Conservation (phyloP, 2,888 invertebrate genomes). For the Bibio marci region DNA sequence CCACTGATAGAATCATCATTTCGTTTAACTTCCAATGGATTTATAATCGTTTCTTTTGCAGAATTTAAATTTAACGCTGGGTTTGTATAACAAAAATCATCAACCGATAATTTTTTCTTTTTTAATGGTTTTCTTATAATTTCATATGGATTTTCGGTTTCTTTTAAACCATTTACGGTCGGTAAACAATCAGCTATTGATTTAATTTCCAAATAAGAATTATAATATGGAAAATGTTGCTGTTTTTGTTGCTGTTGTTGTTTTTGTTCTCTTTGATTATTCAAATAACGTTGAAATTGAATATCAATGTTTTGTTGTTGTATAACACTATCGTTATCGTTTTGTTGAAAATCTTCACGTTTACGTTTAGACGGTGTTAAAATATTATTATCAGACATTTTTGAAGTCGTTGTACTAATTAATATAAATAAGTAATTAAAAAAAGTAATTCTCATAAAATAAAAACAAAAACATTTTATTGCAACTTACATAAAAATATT, state of each 20-base stretch:
- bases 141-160: constrained; percentile 22
- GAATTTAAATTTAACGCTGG: constrained; percentile 26
- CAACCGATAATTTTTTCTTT: constrained; percentile 19
- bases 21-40: constrained; percentile 24
- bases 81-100: constrained; percentile 25
- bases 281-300: constrained; percentile 8
- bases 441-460: no score
- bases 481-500: no score
- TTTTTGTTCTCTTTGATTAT: constrained; percentile 6
- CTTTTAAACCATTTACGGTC: constrained; percentile 1
- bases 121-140: constrained; percentile 26
- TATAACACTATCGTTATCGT: background rate
- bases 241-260: background rate
- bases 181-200: constrained; percentile 20
- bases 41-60: constrained; percentile 22
- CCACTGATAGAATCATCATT: background rate
- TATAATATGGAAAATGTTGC: constrained; percentile 4
- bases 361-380: no score
- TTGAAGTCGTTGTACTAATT: no score
- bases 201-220: constrained; percentile 21
- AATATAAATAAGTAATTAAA: no score
- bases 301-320: constrained; percentile 1
- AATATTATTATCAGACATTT: no score
- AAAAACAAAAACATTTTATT: no score
- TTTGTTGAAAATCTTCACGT: no score